Percentiles rank a stretch among this genome's conserved stretches.
Evolutionary conservation across 1,140 invertebrate species (phyloP).

Genomic region (Drosophila melanogaster): Release_6_plus_ISO1_MT NT_037436.4:9764501-9765000

Average conservation of each 20-base stretch:
- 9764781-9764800: constrained; percentile 51
- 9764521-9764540: not conserved
- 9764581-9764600: constrained; percentile 9
- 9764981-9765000: constrained; percentile 41
- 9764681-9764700: constrained; percentile 33
- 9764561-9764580: not conserved
- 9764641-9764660: constrained; percentile 38
- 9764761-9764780: constrained; percentile 38
- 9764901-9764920: constrained; percentile 11
- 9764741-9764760: constrained; percentile 36
- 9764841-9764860: constrained; percentile 53
- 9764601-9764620: constrained; percentile 36
- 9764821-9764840: constrained; percentile 49
- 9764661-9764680: constrained; percentile 29
- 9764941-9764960: constrained; percentile 40
- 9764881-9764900: constrained; percentile 3
- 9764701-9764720: constrained; percentile 14
- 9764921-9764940: constrained; percentile 26
- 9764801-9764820: constrained; percentile 42
- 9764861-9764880: constrained; percentile 28
- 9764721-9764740: constrained; percentile 27
- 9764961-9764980: constrained; percentile 44
- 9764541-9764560: not conserved
- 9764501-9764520: no score
- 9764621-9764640: constrained; percentile 51